Evolutionary conservation across 2,797 vertebrate genomes (phyloP).

Genomic region (Anguilla pacifica): DNA sequence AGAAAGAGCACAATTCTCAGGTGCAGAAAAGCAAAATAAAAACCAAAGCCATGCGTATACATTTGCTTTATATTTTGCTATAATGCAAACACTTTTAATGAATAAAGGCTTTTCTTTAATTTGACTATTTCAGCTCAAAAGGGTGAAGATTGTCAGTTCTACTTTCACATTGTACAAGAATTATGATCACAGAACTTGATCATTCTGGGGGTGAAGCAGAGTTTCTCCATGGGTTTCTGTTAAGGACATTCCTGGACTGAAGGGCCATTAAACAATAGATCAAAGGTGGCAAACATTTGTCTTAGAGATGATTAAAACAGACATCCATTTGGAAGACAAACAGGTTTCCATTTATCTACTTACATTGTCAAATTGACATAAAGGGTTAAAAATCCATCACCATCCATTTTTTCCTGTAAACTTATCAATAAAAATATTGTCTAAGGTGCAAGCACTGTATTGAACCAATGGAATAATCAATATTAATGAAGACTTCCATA

Average conservation of each 20-base stretch:
- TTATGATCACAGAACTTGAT: neutral
- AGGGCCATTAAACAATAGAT: neutral
- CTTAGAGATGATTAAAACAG: neutral
- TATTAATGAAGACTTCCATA: neutral
- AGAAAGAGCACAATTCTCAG: no score
- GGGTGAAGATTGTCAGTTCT: neutral
- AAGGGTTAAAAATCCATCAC: neutral
- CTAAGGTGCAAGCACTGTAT: neutral
- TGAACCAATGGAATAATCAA: neutral
- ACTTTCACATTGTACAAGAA: neutral
- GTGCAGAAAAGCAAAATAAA: neutral
- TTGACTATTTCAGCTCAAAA: neutral
- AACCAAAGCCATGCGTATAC: neutral
- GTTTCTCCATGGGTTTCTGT: neutral
- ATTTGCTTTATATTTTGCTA: neutral
- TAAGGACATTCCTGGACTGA: neutral
- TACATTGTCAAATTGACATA: neutral
- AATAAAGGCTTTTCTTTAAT: no score
- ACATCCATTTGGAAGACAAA: neutral
- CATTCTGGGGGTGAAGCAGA: neutral
- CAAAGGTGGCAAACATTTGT: neutral
- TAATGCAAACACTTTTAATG: neutral
- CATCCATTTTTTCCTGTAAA: neutral
- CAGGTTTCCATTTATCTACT: neutral
- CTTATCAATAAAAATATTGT: neutral